A percentile compares a stretch with the other conserved stretches of the same genome.
Evolutionary conservation across 2,113 vertebrate species (phyloP).

Genomic region (Cebidichthys violaceus): DNA sequence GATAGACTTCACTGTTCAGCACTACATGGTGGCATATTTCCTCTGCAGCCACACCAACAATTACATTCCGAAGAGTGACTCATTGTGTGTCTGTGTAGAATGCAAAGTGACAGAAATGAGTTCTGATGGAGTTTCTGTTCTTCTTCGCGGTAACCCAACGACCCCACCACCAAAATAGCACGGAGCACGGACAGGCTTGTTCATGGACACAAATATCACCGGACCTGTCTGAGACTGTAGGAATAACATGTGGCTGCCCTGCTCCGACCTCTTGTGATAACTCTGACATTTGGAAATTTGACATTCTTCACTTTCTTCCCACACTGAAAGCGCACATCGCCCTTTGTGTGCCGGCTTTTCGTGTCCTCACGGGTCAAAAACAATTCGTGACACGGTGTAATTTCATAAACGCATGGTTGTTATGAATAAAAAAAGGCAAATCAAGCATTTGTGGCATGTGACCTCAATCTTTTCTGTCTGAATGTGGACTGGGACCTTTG

Average conservation of each 20-base stretch:
- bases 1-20: not conserved
- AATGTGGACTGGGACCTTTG: not conserved
- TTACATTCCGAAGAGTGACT: constrained; percentile 25
- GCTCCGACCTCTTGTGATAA: constrained; percentile 39
- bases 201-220: constrained; percentile 44
- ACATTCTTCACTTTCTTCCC: constrained; percentile 44
- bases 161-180: constrained; percentile 31
- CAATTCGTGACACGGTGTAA: not conserved
- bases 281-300: constrained; percentile 61
- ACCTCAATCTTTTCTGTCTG: not conserved
- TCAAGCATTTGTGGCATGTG: not conserved
- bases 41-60: not conserved
- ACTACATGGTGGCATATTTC: not conserved
- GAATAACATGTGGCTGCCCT: constrained; percentile 20
- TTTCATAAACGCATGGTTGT: constrained; percentile 1
- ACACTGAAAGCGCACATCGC: constrained; percentile 15
- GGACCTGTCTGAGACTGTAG: constrained; percentile 27
- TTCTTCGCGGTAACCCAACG: not conserved
- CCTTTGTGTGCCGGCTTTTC: not conserved
- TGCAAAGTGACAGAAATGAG: constrained; percentile 19
- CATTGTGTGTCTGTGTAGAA: not conserved
- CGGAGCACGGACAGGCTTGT: not conserved
- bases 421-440: not conserved
- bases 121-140: constrained; percentile 3
- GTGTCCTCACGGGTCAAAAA: constrained; percentile 32